These are phyloP conservation scores for Elegia similella DNA, from an alignment of 2,888 invertebrate genomes.

Conservation along the genomic window DNA sequence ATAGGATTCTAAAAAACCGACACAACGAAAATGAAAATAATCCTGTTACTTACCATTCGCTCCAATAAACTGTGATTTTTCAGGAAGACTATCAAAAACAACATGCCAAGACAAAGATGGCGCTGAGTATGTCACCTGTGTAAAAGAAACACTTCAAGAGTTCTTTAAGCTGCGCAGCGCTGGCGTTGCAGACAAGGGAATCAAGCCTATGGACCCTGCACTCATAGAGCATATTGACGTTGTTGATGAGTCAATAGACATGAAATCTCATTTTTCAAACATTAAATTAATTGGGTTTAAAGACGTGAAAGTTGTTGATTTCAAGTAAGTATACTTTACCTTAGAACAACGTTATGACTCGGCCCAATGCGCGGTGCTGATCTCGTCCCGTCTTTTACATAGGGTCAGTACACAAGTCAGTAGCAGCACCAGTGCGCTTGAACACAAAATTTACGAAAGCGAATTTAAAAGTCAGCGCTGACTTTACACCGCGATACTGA, in stretches of 20 bases:
- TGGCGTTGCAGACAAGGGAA: background rate
- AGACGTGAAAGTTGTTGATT: background rate
- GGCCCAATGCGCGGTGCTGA: too few relatives aligned
- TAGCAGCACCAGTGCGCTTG: too few relatives aligned
- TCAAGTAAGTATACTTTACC: background rate
- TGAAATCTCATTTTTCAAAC: background rate
- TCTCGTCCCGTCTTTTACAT: too few relatives aligned
- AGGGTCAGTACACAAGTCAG: too few relatives aligned
- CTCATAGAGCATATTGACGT: background rate
- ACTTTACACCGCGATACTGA: too few relatives aligned
- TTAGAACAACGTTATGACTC: too few relatives aligned
- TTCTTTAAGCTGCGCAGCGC: background rate
- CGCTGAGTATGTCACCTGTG: background rate
- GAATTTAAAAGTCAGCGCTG: too few relatives aligned
- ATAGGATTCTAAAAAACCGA: too few relatives aligned
- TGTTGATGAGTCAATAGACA: background rate
- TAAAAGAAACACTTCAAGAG: background rate
- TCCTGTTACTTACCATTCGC: too few relatives aligned
- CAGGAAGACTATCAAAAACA: background rate
- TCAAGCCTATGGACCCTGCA: background rate
- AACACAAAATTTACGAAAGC: too few relatives aligned
- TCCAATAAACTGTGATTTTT: background rate
- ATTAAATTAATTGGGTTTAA: background rate
- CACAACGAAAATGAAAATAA: too few relatives aligned
- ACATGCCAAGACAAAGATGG: background rate